Conservation (phyloP, 2,113 vertebrate genomes). For the Nettapus auritus region DNA sequence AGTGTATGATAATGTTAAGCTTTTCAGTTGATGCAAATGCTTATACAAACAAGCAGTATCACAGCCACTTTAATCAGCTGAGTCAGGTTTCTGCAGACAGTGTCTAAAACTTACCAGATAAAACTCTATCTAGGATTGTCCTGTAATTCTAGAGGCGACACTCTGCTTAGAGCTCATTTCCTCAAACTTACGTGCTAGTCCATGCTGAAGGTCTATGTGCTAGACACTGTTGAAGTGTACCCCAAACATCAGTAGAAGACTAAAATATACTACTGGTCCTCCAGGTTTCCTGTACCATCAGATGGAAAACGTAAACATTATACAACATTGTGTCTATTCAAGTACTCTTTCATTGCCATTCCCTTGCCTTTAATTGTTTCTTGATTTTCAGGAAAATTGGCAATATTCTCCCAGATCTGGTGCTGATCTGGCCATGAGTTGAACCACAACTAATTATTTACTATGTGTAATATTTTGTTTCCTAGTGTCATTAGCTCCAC, state of each 20-base stretch:
- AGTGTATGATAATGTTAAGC: background rate
- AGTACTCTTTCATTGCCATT: background rate
- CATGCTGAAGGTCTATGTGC: background rate
- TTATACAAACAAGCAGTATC: background rate
- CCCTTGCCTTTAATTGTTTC: background rate
- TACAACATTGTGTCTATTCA: rapidly evolving
- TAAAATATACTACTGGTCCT: background rate
- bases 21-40: background rate
- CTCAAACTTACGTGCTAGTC: background rate
- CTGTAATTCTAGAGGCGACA: background rate
- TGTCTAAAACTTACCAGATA: background rate
- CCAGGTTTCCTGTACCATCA: background rate
- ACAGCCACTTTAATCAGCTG: background rate
- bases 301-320: background rate
- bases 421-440: background rate
- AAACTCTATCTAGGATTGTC: background rate
- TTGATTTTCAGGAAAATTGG: background rate
- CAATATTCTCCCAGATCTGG: background rate
- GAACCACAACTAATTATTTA: background rate
- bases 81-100: background rate
- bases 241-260: background rate
- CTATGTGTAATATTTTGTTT: background rate
- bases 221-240: background rate
- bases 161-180: background rate
- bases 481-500: background rate